These are phyloP conservation scores for Drosophila busckii DNA, from an alignment of 1,140 invertebrate species.

Conservation along the genomic window DNA sequence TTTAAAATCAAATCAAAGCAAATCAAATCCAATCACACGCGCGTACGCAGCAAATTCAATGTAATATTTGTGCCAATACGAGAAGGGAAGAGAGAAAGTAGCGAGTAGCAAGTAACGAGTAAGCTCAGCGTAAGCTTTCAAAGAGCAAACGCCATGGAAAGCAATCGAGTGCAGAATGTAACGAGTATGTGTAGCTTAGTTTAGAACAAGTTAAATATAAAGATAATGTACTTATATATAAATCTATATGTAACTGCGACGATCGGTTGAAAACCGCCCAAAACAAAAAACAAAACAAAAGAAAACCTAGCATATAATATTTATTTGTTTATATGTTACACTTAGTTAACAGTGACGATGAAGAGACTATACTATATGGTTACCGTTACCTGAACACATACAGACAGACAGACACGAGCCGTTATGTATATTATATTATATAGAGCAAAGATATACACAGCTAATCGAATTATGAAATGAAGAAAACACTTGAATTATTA, in stretches of 20 bases:
- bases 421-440: conserved; percentile 2
- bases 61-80: conserved; percentile 60
- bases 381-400: conserved; percentile 27
- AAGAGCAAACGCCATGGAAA: too few species aligned
- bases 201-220: conserved; percentile 39
- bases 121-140: too few species aligned
- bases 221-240: conserved; percentile 11
- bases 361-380: neutral
- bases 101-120: neutral
- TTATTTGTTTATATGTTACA: conserved; percentile 63
- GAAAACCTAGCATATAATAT: conserved; percentile 59
- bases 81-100: neutral
- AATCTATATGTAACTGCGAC: conserved; percentile 39
- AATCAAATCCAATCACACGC: conserved; percentile 33
- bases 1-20: conserved; percentile 24
- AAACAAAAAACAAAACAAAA: conserved; percentile 19
- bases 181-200: conserved; percentile 45
- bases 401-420: neutral
- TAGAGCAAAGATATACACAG: conserved; percentile 3
- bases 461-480: conserved; percentile 34
- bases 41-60: conserved; percentile 32
- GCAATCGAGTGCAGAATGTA: too few species aligned
- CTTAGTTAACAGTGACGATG: conserved; percentile 35
- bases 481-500: conserved; percentile 38
- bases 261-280: conserved; percentile 68